phyloP scores from a whole-genome alignment of 2,888 invertebrate species.

The Dryobota labecula region DNA sequence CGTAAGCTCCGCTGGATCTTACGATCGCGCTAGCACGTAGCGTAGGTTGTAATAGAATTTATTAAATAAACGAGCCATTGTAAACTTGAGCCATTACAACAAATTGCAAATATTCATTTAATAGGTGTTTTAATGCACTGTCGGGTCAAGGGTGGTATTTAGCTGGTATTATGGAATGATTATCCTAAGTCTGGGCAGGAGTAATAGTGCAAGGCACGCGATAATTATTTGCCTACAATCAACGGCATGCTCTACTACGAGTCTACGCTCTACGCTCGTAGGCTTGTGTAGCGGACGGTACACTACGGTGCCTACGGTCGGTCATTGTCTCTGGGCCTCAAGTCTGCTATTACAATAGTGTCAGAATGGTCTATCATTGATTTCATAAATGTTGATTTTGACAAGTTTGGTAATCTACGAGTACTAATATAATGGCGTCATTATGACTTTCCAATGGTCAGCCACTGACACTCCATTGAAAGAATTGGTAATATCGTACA shows the following conservation, averaged over 20 bases:
- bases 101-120: constrained; percentile 69
- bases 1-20: constrained; percentile 28
- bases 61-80: constrained; percentile 47
- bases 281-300: constrained; percentile 19
- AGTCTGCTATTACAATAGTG: too few relatives aligned
- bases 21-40: constrained; percentile 20
- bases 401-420: too few relatives aligned
- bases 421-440: too few relatives aligned
- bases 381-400: too few relatives aligned
- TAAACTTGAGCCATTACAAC: constrained; percentile 38
- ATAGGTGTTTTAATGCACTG: constrained; percentile 72
- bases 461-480: too few relatives aligned
- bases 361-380: too few relatives aligned
- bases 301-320: constrained; percentile 16
- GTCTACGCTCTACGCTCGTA: constrained; percentile 49
- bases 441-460: too few relatives aligned
- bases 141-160: constrained; percentile 82
- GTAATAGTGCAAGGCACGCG: constrained; percentile 81
- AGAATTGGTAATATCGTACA: too few relatives aligned
- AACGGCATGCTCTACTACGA: constrained; percentile 46
- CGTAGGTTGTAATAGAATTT: constrained; percentile 39
- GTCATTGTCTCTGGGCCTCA: neutral
- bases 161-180: constrained; percentile 79
- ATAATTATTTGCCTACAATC: constrained; percentile 68
- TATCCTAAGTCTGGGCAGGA: constrained; percentile 79